A percentile compares a stretch with the other conserved stretches of the same genome.
These are phyloP conservation scores for Cephus cinctus DNA, from an alignment of 1,140 invertebrate genomes.

Conservation along the genomic window DNA sequence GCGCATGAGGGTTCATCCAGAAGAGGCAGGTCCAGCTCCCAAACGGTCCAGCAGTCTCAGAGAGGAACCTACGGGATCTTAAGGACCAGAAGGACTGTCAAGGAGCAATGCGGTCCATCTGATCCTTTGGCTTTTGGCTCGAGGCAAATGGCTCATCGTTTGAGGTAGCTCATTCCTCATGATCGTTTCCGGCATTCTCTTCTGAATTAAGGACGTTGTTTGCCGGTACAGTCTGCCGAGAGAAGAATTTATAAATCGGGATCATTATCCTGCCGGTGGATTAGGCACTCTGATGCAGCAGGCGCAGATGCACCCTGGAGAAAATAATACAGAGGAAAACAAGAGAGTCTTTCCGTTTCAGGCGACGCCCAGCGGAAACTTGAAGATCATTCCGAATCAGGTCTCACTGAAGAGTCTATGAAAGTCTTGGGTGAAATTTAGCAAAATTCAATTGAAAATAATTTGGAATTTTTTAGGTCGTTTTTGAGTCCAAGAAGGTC, in stretches of 20 bases:
- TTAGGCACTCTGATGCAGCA: conserved; percentile 35
- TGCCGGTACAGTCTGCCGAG: neutral
- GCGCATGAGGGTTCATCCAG: conserved; percentile 5
- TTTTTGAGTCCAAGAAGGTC: conserved; percentile 68
- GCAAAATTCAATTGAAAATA: conserved; percentile 4
- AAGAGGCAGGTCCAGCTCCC: neutral
- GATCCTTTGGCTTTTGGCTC: neutral
- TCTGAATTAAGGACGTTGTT: neutral
- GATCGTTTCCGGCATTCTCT: neutral
- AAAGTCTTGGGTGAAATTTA: neutral
- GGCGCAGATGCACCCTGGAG: conserved; percentile 23
- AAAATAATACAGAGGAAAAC: conserved; percentile 18
- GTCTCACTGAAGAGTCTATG: conserved; percentile 47
- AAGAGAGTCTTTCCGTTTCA: conserved; percentile 61
- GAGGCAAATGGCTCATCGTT: conserved; percentile 23
- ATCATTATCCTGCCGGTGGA: conserved; percentile 8
- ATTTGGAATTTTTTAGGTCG: conserved; percentile 53
- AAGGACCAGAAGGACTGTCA: neutral
- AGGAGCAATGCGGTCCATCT: conserved; percentile 7
- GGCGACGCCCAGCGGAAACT: conserved; percentile 64
- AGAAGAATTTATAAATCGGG: neutral
- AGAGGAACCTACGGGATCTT: neutral
- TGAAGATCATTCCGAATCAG: conserved; percentile 67
- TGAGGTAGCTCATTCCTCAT: conserved; percentile 12
- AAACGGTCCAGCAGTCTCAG: neutral